These are phyloP conservation scores for Neolamprologus toae DNA, from an alignment of 2,113 vertebrate genomes.

Conservation along the genomic window DNA sequence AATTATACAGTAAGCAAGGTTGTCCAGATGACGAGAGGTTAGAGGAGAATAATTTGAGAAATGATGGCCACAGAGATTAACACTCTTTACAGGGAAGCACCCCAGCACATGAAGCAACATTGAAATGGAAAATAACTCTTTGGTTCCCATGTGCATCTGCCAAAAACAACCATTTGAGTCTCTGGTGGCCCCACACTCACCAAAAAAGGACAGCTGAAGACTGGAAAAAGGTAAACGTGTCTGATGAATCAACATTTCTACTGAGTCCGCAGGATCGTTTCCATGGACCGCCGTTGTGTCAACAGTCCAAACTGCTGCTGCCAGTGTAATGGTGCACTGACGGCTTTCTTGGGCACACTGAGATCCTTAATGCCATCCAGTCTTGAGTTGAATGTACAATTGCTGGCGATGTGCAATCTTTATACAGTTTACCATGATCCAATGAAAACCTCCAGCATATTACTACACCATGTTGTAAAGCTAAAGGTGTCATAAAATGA, in stretches of 20 bases:
- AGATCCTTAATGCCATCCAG: neutral
- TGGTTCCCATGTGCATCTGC: neutral
- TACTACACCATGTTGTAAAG: neutral
- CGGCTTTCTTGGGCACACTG: neutral
- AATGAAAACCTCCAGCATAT: neutral
- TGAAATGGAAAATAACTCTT: neutral
- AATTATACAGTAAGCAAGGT: neutral
- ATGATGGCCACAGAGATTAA: neutral
- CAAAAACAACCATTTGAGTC: neutral
- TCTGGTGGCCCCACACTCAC: neutral
- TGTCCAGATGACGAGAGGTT: neutral
- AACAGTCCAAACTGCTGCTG: neutral
- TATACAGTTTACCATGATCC: neutral
- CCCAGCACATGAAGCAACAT: neutral
- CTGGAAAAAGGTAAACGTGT: neutral
- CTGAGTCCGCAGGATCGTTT: neutral
- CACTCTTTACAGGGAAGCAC: neutral
- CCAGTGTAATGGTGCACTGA: neutral
- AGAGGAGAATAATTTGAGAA: neutral
- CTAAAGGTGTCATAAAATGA: neutral
- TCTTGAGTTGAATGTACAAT: neutral
- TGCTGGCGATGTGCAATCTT: neutral
- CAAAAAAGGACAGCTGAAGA: neutral
- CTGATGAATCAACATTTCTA: neutral
- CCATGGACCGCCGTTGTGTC: neutral